A percentile compares a stretch with the other conserved stretches of the same genome.
Evolutionary conservation across 1,140 invertebrate species (phyloP).

Genomic region (Brachystomella parvula): DNA sequence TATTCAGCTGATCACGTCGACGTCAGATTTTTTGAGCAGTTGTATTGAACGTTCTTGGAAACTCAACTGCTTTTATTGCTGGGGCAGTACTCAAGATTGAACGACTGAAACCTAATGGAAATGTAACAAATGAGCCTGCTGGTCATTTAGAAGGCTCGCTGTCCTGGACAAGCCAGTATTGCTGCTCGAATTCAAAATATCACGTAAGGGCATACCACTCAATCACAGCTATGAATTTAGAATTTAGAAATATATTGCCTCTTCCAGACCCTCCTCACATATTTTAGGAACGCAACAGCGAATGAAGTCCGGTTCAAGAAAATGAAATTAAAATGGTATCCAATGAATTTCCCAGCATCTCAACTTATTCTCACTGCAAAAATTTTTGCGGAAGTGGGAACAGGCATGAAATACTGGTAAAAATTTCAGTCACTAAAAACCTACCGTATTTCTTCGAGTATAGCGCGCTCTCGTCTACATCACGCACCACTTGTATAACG

Average conservation of each 20-base stretch:
- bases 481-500: too few relatives aligned
- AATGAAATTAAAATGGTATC: neutral
- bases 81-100: neutral
- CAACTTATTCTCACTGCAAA: neutral
- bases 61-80: neutral
- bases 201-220: too few relatives aligned
- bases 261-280: neutral
- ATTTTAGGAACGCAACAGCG: neutral
- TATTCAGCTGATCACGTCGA: neutral
- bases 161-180: neutral
- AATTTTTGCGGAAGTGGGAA: too few relatives aligned
- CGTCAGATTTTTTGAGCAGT: neutral
- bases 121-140: neutral
- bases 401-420: too few relatives aligned
- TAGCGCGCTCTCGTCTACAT: too few relatives aligned
- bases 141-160: neutral
- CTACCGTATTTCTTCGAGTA: too few relatives aligned
- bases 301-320: neutral
- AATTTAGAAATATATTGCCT: neutral
- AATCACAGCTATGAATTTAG: neutral
- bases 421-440: too few relatives aligned
- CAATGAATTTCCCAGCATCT: neutral
- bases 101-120: neutral
- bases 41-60: neutral
- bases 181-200: neutral